Percentiles rank a stretch among this genome's conserved stretches.
Evolutionary conservation across 1,140 invertebrate species (phyloP).

Genomic region (Propsilocerus akamusi): DNA sequence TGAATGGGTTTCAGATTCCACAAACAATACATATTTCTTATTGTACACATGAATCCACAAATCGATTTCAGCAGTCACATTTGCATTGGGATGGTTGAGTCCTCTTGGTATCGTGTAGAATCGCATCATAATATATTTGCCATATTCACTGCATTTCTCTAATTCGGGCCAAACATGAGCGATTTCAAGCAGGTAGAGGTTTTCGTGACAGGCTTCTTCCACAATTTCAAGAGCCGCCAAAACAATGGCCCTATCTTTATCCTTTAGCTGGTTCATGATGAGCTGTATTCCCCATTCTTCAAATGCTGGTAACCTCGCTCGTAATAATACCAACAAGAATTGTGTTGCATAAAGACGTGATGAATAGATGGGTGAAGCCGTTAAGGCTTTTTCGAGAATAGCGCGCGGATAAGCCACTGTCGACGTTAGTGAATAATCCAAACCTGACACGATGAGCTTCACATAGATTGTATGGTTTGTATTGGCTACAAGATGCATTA

Average conservation of each 20-base stretch:
- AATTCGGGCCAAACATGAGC: conserved; percentile 54
- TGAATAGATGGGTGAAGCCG: conserved; percentile 32
- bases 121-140: conserved; percentile 61
- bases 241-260: conserved; percentile 54
- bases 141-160: conserved; percentile 61
- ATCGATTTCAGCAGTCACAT: conserved; percentile 48
- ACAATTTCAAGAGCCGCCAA: conserved; percentile 61
- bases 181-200: conserved; percentile 60
- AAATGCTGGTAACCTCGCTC: conserved; percentile 47
- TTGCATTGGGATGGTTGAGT: conserved; percentile 43
- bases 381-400: conserved; percentile 49
- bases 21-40: conserved; percentile 67
- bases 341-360: conserved; percentile 78
- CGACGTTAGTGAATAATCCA: conserved; percentile 65
- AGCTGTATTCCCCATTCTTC: conserved; percentile 67
- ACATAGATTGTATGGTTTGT: conserved; percentile 82
- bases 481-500: conserved; percentile 54
- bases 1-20: conserved; percentile 77
- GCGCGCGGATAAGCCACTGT: conserved; percentile 34
- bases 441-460: conserved; percentile 73
- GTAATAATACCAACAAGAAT: conserved; percentile 66
- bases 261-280: conserved; percentile 62
- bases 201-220: conserved; percentile 82
- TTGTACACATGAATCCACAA: conserved; percentile 58
- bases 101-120: conserved; percentile 58